phyloP scores from a whole-genome alignment of 2,797 vertebrate species.

The Urocyon cinereoargenteus region DNA sequence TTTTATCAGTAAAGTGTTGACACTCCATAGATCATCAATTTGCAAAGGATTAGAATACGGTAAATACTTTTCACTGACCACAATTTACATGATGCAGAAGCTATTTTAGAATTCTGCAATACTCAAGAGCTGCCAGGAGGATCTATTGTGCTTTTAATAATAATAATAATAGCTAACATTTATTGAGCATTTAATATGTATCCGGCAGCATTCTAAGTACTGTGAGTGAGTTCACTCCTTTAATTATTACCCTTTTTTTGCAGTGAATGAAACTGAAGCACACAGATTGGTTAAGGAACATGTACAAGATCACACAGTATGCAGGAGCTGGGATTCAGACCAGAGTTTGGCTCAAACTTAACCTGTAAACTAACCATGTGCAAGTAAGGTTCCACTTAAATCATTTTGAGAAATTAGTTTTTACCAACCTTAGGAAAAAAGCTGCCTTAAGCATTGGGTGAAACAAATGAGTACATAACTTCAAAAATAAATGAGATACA shows the following conservation, averaged over 20 bases:
- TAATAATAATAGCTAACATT: not conserved
- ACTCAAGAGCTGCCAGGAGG: not conserved
- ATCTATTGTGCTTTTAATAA: not conserved
- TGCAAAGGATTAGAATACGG: not conserved
- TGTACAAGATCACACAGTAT: not conserved
- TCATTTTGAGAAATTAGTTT: not conserved
- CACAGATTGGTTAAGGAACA: not conserved
- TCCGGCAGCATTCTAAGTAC: not conserved
- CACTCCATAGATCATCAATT: not conserved
- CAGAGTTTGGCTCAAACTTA: not conserved
- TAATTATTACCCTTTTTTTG: not conserved
- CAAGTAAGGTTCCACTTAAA: not conserved
- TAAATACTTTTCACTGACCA: not conserved
- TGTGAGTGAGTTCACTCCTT: constrained; percentile 33
- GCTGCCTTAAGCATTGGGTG: not conserved
- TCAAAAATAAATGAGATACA: constrained; percentile 20
- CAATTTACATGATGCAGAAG: constrained; percentile 15
- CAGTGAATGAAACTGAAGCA: not conserved
- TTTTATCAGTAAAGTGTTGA: not conserved
- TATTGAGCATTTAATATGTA: not conserved
- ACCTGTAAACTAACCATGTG: not conserved
- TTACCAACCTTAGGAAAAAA: not conserved
- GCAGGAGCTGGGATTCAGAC: not conserved
- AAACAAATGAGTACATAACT: not conserved
- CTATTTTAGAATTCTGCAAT: not conserved